Evolutionary conservation across 1,140 invertebrate species (phyloP), one percentile per base, ranked within the genome.

Genomic region (Temnothorax curvispinosus): DNA sequence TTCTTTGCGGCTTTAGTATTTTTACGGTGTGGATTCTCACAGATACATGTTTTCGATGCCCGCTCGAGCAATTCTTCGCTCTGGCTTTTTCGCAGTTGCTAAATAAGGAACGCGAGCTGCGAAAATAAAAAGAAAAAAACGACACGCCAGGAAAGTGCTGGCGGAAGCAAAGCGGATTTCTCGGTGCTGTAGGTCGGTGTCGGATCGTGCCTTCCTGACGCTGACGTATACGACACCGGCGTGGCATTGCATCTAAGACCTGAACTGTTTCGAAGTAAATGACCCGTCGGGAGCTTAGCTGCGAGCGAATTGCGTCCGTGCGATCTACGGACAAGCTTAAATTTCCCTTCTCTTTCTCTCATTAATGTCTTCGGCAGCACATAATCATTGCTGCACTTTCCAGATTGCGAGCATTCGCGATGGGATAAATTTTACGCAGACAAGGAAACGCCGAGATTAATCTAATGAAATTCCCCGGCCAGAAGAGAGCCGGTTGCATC

Each of bases 211-310:
- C 44, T 9, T 27, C 54, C 64, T 80, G 89, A 90, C 89, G 81
- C 35, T 88, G 89, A 91, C 75, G 72, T 86, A 88, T 90, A 88
- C 87, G 77, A 88, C 60, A 72, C 58, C 67, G 60, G 32, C 27
- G 56, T 72, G 67, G 81, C 78, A 74, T 87, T 38, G 71, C 52
- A 65, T 56, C 86, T 50, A 62, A 75, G 58, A 89, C 78, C 88
- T 87, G 86, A 90, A 91, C 87, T 86, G 89, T 90, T 88, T 89
- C 89, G 35, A 88, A 85, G 84, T 64, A 88, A 90, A 89, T 86
- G 85, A 88, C 32, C 54, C 78, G 69, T 18, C 80, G 62, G 21
- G 56, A 65, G 76, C 47, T 69, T 76, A 27, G 82, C 67, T 76
- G 69, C 62, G 21, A 52, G 60, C 87, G 64, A 89, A 87, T 89